Conservation (phyloP, 2,888 invertebrate species). For the Steinernema carpocapsae region DNA sequence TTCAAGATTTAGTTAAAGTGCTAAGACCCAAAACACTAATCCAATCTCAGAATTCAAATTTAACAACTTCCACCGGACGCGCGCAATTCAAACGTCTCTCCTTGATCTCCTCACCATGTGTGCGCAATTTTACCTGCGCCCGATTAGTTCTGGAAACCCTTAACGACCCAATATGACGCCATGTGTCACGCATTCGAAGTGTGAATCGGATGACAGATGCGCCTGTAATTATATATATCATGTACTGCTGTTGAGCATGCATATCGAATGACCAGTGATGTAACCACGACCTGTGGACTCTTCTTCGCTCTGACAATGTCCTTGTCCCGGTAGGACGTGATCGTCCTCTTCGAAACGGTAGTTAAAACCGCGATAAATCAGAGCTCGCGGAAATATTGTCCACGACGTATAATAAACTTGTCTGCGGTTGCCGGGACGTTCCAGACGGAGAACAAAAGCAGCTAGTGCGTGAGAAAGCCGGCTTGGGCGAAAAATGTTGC, state of each 20-base stretch:
- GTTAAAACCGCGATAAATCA: constrained; percentile 24
- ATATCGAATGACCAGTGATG: constrained; percentile 34
- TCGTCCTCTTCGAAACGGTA: not conserved
- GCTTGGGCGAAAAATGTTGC: not conserved
- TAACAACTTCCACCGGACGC: too few relatives aligned
- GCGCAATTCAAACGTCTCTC: too few relatives aligned
- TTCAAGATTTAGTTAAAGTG: too few relatives aligned
- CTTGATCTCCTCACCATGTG: constrained; percentile 19
- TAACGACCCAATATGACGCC: constrained; percentile 28
- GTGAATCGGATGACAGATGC: constrained; percentile 33
- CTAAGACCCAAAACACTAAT: too few relatives aligned
- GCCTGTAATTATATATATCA: constrained; percentile 21
- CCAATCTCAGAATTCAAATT: too few relatives aligned
- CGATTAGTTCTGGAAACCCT: constrained; percentile 24
- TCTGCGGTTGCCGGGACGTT: not conserved
- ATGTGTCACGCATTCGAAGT: constrained; percentile 30
- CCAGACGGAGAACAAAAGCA: constrained; percentile 23
- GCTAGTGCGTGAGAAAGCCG: constrained; percentile 14
- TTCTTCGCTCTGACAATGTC: not conserved
- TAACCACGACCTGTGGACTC: constrained; percentile 11
- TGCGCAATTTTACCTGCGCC: constrained; percentile 28
- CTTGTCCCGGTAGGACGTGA: constrained; percentile 8
- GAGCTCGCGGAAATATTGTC: constrained; percentile 8
- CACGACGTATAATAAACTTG: not conserved
- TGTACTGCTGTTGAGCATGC: constrained; percentile 29